These are phyloP conservation scores for Papilio helenus DNA, from an alignment of 1,140 invertebrate species.

Conservation along the genomic window DNA sequence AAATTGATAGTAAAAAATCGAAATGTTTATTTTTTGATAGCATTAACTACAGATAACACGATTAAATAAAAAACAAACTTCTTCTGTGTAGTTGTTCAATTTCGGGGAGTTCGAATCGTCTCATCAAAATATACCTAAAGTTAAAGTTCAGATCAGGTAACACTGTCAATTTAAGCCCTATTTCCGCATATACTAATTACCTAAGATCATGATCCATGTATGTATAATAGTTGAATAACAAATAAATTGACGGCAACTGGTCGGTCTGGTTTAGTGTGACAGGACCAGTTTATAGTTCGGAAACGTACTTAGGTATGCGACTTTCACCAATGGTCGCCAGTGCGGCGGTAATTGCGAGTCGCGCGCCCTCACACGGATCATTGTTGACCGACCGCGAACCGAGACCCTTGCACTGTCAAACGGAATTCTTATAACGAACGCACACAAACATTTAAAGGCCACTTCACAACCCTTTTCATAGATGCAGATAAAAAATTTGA, in stretches of 20 bases:
- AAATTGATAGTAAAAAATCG: too few species aligned
- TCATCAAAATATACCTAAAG: not conserved
- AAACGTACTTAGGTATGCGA: constrained; percentile 65
- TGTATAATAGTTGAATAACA: constrained; percentile 62
- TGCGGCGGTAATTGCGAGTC: constrained; percentile 46
- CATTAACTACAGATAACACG: too few species aligned
- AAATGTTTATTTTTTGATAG: too few species aligned
- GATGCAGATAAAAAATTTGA: not conserved
- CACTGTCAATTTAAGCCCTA: not conserved
- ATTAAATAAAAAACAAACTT: too few species aligned
- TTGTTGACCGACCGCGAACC: constrained; percentile 23
- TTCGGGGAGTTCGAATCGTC: too few species aligned
- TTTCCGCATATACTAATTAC: not conserved
- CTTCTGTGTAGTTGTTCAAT: too few species aligned
- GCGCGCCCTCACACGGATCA: constrained; percentile 42
- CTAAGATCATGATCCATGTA: constrained; percentile 23
- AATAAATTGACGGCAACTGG: constrained; percentile 54
- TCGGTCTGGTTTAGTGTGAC: constrained; percentile 59
- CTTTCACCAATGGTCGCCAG: constrained; percentile 64
- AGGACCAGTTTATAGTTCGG: constrained; percentile 71
- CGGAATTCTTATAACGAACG: not conserved
- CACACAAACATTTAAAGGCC: not conserved
- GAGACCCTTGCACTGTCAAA: constrained; percentile 21
- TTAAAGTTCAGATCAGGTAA: not conserved
- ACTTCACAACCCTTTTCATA: not conserved